phyloP scores from a whole-genome alignment of 2,888 invertebrate genomes.

The Agelastica alni region DNA sequence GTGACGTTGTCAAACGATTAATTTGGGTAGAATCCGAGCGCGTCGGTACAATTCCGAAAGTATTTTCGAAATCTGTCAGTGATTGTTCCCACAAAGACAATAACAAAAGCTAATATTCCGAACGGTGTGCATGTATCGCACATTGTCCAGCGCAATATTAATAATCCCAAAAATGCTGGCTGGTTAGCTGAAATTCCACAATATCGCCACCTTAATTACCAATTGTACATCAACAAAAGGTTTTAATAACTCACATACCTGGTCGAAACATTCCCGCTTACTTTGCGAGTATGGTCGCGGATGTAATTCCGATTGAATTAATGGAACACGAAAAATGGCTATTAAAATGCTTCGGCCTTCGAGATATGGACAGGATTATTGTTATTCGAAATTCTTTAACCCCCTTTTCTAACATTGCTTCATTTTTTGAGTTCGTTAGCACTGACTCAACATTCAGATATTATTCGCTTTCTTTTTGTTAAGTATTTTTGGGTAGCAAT shows the following conservation, averaged over 20 bases:
- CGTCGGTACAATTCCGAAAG: slow-evolving; percentile 19
- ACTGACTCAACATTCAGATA: no score
- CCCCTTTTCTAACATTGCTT: no score
- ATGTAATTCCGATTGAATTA: slow-evolving; percentile 26
- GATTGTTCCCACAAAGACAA: slow-evolving; percentile 20
- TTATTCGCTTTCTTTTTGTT: no score
- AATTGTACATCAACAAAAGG: slow-evolving; percentile 47
- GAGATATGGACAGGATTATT: no score
- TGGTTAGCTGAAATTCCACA: slow-evolving; percentile 42
- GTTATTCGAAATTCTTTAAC: no score
- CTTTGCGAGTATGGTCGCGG: slow-evolving; percentile 17
- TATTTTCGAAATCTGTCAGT: slow-evolving; percentile 20
- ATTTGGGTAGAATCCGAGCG: no score
- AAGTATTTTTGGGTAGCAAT: no score
- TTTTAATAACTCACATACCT: slow-evolving; percentile 51
- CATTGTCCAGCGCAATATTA: slow-evolving; percentile 41
- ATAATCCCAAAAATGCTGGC: slow-evolving; percentile 47
- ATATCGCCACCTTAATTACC: slow-evolving; percentile 48
- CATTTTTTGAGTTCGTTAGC: no score
- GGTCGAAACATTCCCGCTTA: slow-evolving; percentile 32
- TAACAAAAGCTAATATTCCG: slow-evolving; percentile 20
- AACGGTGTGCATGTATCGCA: slow-evolving; percentile 16
- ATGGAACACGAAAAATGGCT: slow-evolving; percentile 34
- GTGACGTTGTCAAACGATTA: no score
- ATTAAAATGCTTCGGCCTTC: slow-evolving; percentile 33